A percentile compares a stretch with the other conserved stretches of the same genome.
These are phyloP conservation scores for Gephyroberyx darwinii DNA, from an alignment of 2,797 vertebrate genomes.

Conservation along the genomic window DNA sequence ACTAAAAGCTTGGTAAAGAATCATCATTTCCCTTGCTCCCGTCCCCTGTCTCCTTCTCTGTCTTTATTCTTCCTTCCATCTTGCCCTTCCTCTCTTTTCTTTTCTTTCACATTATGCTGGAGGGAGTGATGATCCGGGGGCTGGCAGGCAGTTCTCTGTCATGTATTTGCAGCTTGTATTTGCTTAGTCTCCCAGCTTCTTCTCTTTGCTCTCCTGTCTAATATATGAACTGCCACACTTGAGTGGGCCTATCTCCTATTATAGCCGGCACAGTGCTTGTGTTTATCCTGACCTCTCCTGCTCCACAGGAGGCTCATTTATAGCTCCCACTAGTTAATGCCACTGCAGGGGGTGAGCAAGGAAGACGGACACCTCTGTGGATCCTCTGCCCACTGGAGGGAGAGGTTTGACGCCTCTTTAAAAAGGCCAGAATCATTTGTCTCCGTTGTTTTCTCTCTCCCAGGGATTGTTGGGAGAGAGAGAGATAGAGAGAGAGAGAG, in stretches of 20 bases:
- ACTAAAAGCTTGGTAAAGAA: conserved; percentile 4
- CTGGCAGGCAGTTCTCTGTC: conserved; percentile 43
- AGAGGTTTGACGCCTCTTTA: conserved; percentile 66
- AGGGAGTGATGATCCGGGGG: conserved; percentile 52
- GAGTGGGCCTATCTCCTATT: conserved; percentile 69
- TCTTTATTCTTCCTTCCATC: conserved; percentile 1
- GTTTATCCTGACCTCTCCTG: conserved; percentile 73
- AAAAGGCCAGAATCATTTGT: conserved; percentile 77
- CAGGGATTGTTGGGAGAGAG: conserved; percentile 59
- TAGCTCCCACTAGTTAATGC: conserved; percentile 69
- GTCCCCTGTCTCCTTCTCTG: conserved; percentile 2
- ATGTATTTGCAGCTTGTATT: conserved; percentile 71
- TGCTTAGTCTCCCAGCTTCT: conserved; percentile 64
- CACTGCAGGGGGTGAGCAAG: conserved; percentile 64
- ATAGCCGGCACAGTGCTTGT: conserved; percentile 63
- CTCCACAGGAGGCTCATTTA: conserved; percentile 66
- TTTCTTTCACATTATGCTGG: conserved; percentile 46
- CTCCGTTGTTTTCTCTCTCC: conserved; percentile 69
- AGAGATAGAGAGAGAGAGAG: conserved; percentile 44
- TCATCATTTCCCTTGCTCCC: conserved; percentile 33
- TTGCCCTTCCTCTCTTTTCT: conserved; percentile 29
- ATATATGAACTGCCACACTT: conserved; percentile 77
- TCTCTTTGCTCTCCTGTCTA: conserved; percentile 70
- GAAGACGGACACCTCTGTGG: conserved; percentile 66
- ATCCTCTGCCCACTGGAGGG: conserved; percentile 58